Evolutionary conservation across 1,140 invertebrate species (phyloP), one percentile per base, ranked within the genome.

Genomic region (Portunus trituberculatus): DNA sequence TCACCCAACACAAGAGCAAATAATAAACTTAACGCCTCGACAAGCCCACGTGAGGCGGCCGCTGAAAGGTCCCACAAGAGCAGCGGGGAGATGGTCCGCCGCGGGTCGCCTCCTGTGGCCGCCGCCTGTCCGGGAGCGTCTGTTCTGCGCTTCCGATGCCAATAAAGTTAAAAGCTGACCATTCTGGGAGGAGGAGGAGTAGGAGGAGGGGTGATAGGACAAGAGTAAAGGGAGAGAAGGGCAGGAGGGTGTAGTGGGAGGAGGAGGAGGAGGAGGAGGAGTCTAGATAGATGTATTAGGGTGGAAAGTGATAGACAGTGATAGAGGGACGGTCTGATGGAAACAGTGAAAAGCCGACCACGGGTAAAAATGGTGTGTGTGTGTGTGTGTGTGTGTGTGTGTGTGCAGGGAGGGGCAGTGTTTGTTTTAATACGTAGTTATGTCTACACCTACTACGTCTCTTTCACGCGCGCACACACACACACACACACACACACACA

Each of bases 151-250:
- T 87, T 52, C 89, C 45, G 89, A 25, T 59, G 46, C 32, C 89
- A 91, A 91, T 91, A 91, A 91, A 91, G n/a, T 91, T 91, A 91
- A 91, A 91, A 91, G 89, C 89, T 91, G 89, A 91, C 89, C 89
- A 91, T 91, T 91, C 89, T 25, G 46, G 67, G 31, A n/a, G 90
- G 48, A 25, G 28, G 31, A n/a, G 48, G 29, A n/a, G 32, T 4
- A 46, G 28, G 29, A 32, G 14, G 29, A n/a, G 0, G 20, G 2
- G 52, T 7, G 90, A 52, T n/a, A 32, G n/a, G 0, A 32, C 28
- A 76, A 4, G 12, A 12, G 52, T 4, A 28, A 20, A 32, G 59
- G 46, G 10, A 82, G 31, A 28, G 76, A 20, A 32, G 29, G 14
- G 31, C 39, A 25, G 10, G 28, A 32, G 31, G 31, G 52, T 2